Percentiles rank a stretch among this genome's conserved stretches.
phyloP scores from a whole-genome alignment of 2,888 invertebrate species.

The Odontocerum albicorne region DNA sequence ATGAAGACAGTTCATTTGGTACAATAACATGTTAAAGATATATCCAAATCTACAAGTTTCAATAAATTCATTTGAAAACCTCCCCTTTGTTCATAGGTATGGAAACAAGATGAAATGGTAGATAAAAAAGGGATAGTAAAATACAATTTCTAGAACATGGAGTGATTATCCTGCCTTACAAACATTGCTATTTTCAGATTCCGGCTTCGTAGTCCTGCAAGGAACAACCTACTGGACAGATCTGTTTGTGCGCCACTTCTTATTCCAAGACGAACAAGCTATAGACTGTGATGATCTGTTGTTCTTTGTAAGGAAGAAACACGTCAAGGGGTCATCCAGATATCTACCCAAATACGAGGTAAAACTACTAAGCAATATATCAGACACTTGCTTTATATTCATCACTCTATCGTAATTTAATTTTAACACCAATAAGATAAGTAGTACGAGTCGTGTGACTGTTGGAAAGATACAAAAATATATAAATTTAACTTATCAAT shows the following conservation, averaged over 20 bases:
- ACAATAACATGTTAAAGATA: neutral
- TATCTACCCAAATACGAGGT: slow-evolving; percentile 90
- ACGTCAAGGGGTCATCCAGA: slow-evolving; percentile 83
- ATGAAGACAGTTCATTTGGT: slow-evolving; percentile 9
- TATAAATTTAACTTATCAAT: slow-evolving; percentile 8
- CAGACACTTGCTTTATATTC: slow-evolving; percentile 21
- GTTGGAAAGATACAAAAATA: slow-evolving; percentile 20
- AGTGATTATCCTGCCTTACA: too few relatives aligned
- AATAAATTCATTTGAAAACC: too few relatives aligned
- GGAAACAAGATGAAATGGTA: too few relatives aligned
- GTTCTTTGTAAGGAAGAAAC: slow-evolving; percentile 93
- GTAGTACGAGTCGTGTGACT: slow-evolving; percentile 8
- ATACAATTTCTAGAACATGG: neutral
- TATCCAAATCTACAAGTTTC: neutral
- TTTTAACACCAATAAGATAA: slow-evolving; percentile 22
- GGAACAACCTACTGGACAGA: slow-evolving; percentile 96
- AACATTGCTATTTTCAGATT: slow-evolving; percentile 77
- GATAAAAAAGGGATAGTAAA: neutral
- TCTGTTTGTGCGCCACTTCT: slow-evolving; percentile 90
- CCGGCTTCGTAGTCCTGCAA: slow-evolving; percentile 89
- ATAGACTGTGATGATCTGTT: slow-evolving; percentile 93
- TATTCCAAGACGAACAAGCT: slow-evolving; percentile 85
- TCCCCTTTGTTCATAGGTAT: too few relatives aligned
- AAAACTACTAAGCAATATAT: slow-evolving; percentile 39
- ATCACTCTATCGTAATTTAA: slow-evolving; percentile 20